These are phyloP conservation scores for Amiota mariae DNA, from an alignment of 2,888 invertebrate genomes.

Conservation along the genomic window DNA sequence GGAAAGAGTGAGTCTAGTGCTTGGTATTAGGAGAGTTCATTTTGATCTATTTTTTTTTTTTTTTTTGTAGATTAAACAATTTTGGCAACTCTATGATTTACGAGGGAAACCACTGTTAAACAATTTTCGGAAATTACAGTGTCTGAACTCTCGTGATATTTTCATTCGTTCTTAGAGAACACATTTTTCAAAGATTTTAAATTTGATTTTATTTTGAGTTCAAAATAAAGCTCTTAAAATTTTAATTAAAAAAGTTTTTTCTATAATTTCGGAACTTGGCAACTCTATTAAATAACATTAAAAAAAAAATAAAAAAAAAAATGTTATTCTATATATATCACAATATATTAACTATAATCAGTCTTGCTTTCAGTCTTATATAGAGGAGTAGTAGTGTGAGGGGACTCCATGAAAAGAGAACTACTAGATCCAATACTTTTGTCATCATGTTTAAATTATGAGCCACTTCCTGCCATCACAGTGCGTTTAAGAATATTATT, in stretches of 20 bases:
- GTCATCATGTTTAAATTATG: neutral
- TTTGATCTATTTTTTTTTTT: neutral
- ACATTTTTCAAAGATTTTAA: too few relatives aligned
- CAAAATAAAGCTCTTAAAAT: too few relatives aligned
- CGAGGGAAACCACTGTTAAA: conserved; percentile 46
- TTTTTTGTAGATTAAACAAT: conserved; percentile 40
- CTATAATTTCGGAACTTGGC: too few relatives aligned
- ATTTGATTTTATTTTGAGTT: too few relatives aligned
- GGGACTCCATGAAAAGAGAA: too few relatives aligned
- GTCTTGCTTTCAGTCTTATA: neutral
- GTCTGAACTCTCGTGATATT: conserved; percentile 22
- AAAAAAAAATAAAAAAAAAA: too few relatives aligned
- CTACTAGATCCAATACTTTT: conserved; percentile 14
- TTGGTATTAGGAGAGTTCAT: neutral
- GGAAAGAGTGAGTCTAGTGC: conserved; percentile 38
- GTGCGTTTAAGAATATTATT: neutral
- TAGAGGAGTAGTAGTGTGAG: neutral
- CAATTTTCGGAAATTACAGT: conserved; percentile 49
- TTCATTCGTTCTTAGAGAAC: too few relatives aligned
- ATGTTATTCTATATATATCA: too few relatives aligned
- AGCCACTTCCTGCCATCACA: conserved; percentile 19
- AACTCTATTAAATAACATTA: too few relatives aligned
- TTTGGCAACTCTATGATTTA: conserved; percentile 50
- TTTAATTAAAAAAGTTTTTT: too few relatives aligned
- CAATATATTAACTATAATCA: neutral